These are phyloP conservation scores for Pitangus sulphuratus DNA, from an alignment of 2,797 vertebrate genomes.

Conservation along the genomic window DNA sequence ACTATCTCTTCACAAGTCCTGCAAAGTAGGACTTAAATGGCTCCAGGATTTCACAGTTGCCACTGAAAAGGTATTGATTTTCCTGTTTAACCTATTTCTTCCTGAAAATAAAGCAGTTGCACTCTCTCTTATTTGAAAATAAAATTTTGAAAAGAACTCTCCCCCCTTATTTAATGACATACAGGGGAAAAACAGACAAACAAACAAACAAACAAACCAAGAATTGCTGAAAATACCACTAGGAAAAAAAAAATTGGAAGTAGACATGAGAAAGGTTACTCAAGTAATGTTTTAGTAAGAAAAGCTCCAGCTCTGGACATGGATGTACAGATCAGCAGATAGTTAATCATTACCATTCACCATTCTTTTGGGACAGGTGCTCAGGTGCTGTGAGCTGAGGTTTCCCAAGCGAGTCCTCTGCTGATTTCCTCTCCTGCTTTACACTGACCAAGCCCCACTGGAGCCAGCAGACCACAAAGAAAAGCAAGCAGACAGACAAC, in stretches of 20 bases:
- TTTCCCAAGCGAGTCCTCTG: background rate
- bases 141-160: background rate
- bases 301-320: background rate
- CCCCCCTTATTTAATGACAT: background rate
- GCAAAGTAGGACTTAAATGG: background rate
- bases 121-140: background rate
- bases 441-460: background rate
- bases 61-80: background rate
- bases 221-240: background rate
- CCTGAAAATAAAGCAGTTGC: background rate
- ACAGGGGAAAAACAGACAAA: background rate
- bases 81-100: background rate
- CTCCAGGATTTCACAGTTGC: background rate
- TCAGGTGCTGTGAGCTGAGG: background rate
- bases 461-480: background rate
- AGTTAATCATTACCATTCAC: background rate
- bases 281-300: background rate
- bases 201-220: background rate
- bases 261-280: background rate
- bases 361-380: background rate
- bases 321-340: background rate
- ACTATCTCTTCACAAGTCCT: background rate
- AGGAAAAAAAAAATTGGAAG: background rate
- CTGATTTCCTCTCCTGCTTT: background rate
- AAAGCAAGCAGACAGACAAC: background rate